Evolutionary conservation across 2,113 vertebrate genomes (phyloP).

Genomic region (Myotis lucifugus): DNA sequence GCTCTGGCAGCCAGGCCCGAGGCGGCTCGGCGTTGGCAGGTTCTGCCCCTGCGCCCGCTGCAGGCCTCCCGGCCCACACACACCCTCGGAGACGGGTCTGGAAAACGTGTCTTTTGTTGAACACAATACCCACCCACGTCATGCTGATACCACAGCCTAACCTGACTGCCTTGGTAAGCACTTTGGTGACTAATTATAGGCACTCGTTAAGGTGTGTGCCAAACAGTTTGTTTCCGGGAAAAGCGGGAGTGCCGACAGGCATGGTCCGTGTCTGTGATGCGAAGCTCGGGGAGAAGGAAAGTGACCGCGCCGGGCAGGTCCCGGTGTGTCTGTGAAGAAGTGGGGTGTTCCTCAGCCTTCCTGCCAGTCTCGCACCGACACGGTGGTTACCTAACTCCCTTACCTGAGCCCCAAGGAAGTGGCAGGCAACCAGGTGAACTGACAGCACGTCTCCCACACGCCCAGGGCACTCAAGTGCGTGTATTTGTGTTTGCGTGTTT

Average conservation of each 20-base stretch:
- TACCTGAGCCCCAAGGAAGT: not conserved
- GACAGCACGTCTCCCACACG: not conserved
- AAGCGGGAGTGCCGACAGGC: not conserved
- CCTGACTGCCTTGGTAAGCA: not conserved
- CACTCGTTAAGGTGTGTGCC: not conserved
- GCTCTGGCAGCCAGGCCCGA: not conserved
- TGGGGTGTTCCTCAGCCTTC: fast-evolving
- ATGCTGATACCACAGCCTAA: not conserved
- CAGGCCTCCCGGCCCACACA: fast-evolving
- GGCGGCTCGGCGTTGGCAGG: not conserved
- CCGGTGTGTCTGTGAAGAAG: not conserved
- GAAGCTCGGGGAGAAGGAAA: not conserved
- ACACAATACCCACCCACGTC: not conserved
- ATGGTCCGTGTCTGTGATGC: not conserved
- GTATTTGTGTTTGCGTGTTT: too few species aligned
- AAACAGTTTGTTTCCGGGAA: not conserved
- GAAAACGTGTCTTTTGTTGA: not conserved
- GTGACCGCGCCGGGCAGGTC: not conserved
- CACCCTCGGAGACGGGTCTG: not conserved
- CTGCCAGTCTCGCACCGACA: not conserved
- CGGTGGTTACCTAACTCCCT: not conserved
- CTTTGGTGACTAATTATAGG: not conserved
- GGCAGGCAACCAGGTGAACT: not conserved
- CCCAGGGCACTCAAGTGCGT: fast-evolving
- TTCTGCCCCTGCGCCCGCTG: fast-evolving